Conservation (phyloP, 2,888 invertebrate genomes). For the Homarus gammarus region DNA sequence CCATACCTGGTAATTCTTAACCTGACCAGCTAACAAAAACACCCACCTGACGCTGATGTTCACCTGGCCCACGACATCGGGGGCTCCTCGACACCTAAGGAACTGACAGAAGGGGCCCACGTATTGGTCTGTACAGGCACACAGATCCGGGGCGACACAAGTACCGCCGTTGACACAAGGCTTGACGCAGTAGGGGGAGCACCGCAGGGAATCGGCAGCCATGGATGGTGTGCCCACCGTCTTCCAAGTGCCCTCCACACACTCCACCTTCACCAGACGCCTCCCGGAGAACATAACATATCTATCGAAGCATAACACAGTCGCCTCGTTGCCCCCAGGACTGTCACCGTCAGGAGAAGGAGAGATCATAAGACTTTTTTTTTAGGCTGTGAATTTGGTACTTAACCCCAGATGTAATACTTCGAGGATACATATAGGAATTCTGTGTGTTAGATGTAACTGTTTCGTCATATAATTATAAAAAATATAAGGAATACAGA, state of each 20-base stretch:
- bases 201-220: not conserved
- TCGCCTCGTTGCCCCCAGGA: not conserved
- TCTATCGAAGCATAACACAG: not conserved
- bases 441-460: no score
- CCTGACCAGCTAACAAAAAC: no score
- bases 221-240: not conserved
- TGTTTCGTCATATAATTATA: no score
- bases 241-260: not conserved
- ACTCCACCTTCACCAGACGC: not conserved
- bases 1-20: no score
- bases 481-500: no score
- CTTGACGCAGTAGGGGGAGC: conserved; percentile 85
- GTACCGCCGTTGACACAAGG: conserved; percentile 90
- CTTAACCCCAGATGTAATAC: no score
- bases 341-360: conserved; percentile 8
- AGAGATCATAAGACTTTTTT: not conserved
- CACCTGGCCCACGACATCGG: not conserved
- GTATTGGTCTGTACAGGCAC: conserved; percentile 89
- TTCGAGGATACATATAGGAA: no score
- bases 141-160: conserved; percentile 87
- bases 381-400: no score
- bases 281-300: conserved; percentile 22
- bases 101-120: conserved; percentile 90
- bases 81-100: not conserved
- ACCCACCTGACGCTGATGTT: conserved; percentile 76